Evolutionary conservation across 2,888 invertebrate species (phyloP).

Genomic region (Charanyca ferruginea): DNA sequence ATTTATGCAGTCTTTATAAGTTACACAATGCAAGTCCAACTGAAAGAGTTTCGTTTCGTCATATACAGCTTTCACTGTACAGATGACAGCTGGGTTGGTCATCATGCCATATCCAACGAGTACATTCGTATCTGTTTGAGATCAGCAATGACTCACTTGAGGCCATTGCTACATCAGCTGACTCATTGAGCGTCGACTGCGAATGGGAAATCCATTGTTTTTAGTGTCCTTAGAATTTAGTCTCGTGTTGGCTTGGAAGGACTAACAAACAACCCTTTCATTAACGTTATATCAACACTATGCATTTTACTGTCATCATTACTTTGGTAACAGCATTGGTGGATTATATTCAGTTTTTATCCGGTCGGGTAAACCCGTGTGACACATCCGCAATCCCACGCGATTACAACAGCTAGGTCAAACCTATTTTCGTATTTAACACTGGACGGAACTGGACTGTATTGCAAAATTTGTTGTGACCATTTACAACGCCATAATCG

Average conservation of each 20-base stretch:
- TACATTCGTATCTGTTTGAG: conserved; percentile 77
- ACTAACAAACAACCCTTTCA: conserved; percentile 32
- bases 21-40: conserved; percentile 1
- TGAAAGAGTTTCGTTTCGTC: conserved; percentile 43
- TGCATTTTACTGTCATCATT: conserved; percentile 42
- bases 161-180: conserved; percentile 87
- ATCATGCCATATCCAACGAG: conserved; percentile 72
- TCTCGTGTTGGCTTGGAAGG: conserved; percentile 33
- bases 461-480: conserved; percentile 67
- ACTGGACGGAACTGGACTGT: conserved; percentile 72
- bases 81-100: conserved; percentile 53
- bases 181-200: conserved; percentile 84
- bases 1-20: conserved; percentile 9
- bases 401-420: conserved; percentile 80
- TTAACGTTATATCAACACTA: conserved; percentile 17
- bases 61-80: conserved; percentile 37
- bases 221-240: conserved; percentile 78
- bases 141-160: conserved; percentile 83
- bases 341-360: conserved; percentile 74
- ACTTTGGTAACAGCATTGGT: conserved; percentile 66
- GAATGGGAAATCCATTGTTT: conserved; percentile 87
- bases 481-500: conserved; percentile 62
- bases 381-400: conserved; percentile 83
- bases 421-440: conserved; percentile 81
- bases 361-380: conserved; percentile 81